phyloP scores from a whole-genome alignment of 2,888 invertebrate species.

The Caenorhabditis parvicauda region DNA sequence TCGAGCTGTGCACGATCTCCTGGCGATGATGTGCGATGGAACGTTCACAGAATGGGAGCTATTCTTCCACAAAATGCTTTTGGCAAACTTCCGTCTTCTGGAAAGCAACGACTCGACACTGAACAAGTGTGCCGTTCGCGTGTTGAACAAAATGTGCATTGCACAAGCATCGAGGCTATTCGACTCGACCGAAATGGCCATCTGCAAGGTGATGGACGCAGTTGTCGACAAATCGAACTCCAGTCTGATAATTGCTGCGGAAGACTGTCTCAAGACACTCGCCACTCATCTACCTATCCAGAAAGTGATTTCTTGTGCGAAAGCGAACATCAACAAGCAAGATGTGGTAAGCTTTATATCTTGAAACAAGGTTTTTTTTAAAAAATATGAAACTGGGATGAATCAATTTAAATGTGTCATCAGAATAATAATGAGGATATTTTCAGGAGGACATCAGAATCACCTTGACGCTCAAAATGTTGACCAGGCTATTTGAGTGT shows the following conservation, averaged over 20 bases:
- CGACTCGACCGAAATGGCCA: slow-evolving; percentile 22
- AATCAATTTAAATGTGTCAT: too few relatives aligned
- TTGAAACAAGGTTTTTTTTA: neutral
- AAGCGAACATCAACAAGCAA: neutral
- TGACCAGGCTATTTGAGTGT: slow-evolving; percentile 23
- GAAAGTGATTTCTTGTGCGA: neutral
- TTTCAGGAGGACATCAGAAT: slow-evolving; percentile 3
- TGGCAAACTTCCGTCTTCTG: slow-evolving; percentile 12
- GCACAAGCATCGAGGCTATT: slow-evolving; percentile 22
- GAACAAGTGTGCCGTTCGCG: slow-evolving; percentile 21
- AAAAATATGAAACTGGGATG: too few relatives aligned
- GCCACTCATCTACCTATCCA: slow-evolving; percentile 20
- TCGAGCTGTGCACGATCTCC: slow-evolving; percentile 19
- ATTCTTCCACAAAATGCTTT: slow-evolving; percentile 20
- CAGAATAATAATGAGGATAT: neutral
- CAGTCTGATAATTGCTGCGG: slow-evolving; percentile 18
- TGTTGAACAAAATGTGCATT: slow-evolving; percentile 26
- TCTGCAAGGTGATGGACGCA: slow-evolving; percentile 18
- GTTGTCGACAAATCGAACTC: slow-evolving; percentile 11
- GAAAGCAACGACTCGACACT: slow-evolving; percentile 1
- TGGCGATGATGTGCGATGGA: slow-evolving; percentile 30
- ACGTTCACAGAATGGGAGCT: slow-evolving; percentile 23
- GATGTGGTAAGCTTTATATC: neutral
- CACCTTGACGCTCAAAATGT: slow-evolving; percentile 19
- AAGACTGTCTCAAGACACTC: slow-evolving; percentile 18